Evolutionary conservation across 2,797 vertebrate genomes (phyloP).

Genomic region (Danionella dracula): DNA sequence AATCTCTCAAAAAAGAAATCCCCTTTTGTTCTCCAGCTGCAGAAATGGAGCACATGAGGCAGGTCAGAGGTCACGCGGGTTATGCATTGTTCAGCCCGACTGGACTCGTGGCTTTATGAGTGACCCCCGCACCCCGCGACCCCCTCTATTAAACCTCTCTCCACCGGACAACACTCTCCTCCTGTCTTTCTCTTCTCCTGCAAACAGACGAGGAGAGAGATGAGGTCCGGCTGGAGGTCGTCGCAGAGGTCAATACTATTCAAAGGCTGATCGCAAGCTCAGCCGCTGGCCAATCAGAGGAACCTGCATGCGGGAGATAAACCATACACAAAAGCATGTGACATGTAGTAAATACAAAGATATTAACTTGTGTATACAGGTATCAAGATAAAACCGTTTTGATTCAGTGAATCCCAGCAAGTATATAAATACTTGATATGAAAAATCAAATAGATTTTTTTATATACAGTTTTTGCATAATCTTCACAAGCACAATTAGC

Average conservation of each 20-base stretch:
- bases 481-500: no score
- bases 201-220: constrained; percentile 22
- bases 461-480: no score
- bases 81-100: constrained; percentile 27
- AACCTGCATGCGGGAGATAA: constrained; percentile 37
- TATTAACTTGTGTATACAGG: background rate
- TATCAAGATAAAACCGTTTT: no score
- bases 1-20: background rate
- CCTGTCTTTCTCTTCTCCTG: constrained; percentile 51
- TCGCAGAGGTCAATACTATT: constrained; percentile 69
- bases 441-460: no score
- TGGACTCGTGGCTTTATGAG: constrained; percentile 17
- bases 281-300: constrained; percentile 19
- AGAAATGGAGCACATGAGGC: constrained; percentile 21
- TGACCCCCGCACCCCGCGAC: background rate
- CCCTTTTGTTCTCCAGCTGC: constrained; percentile 13
- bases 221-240: constrained; percentile 57
- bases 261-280: constrained; percentile 56
- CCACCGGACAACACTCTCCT: constrained; percentile 22
- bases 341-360: background rate
- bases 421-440: no score
- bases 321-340: background rate
- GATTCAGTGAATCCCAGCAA: no score
- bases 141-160: constrained; percentile 27
- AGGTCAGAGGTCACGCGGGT: constrained; percentile 19